Base-by-base conservation (phyloP, 2,888 invertebrate genomes). In the Chrysomela aeneicollis region DNA sequence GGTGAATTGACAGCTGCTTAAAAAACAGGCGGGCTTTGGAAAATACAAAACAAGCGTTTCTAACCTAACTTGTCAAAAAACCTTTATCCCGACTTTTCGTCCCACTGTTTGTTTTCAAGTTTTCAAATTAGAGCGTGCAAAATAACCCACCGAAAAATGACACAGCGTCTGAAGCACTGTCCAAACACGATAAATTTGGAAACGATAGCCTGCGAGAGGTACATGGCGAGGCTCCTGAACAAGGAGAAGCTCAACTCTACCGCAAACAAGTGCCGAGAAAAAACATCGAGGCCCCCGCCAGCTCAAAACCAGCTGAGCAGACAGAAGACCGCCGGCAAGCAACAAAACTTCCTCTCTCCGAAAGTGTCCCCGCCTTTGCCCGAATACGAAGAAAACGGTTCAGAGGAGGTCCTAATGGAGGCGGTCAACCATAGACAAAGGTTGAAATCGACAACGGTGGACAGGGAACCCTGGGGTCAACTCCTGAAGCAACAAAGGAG, bases 391-490 rank as follows among this genome's bases (percentile, higher is more conserved):
- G 76, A 78, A 59, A 65, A 73, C 3, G 71, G 71, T 49, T 58
- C 73, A 53, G 75, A 76, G 2, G 76, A 78, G 68, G 74, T 75
- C 30, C 73, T 75, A 9, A 71, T 75, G 19, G 77, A 74, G 62
- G 67, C 77, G 32, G 67, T 74, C 22, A 74, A 71, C 61, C 75
- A 70, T 12, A 73, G 74, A 64, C 69, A 74, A 15, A 70, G 74
- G 46, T 70, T 74, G 19, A 74, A 66, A 69, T 73, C 73, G 50
- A 70, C 73, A 42, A 71, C 72, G 9, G 67, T 68, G 22, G 73
- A 71, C 30, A 63, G 73, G 9, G 74, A 76, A 51, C 73, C 74
- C 6, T 76, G 76, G 82, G 80, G 76, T 66, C 66, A 77, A 73
- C 61, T 72, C 76, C 70, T 82, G 55, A 75, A 74, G 63, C 68